Base-by-base conservation (phyloP, 2,888 invertebrate genomes). In the Epinotia ramella region DNA sequence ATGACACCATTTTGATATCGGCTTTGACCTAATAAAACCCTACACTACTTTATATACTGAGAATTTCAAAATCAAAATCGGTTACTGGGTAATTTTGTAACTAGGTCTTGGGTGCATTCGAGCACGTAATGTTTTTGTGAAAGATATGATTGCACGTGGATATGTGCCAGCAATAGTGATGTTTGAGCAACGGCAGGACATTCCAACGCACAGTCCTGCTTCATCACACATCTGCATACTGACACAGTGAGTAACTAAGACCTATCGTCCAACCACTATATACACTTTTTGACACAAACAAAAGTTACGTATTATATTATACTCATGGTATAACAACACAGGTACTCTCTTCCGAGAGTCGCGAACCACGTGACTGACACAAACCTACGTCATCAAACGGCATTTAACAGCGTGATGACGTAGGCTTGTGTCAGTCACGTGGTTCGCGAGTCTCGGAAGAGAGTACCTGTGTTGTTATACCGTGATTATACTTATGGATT, bases 41-140 rank as follows among this genome's bases (percentile, higher is more conserved):
- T 80, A 78, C 80, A 81, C 81, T 81, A 83, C 81, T 87, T 86
- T 91, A 89, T 91, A 92, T 88, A 88, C 83, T 81, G 80, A 77
- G 74, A 78, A 81, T 92, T 91, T 87, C 91, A 88, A 91, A 91
- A 91, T 79, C 77, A 76, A 82, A 84, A 74, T 85, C 81, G 84
- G 85, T 87, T 84, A 88, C 82, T 83, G 72, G 86, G 85, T 84
- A 83, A 84, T 80, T 84, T 85, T 79, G 88, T 81, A 88, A 89
- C 77, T 49, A 65, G 44, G 66, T 72, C 66, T 79, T 83, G 82
- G 77, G 69, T 77, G 78, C 77, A 78, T 65, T 75, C 78, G 78
- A 83, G 85, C 91, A 92, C 91, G 91, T 92, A 81, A 62, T 75
- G 65, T 76, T 78, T 78, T 65, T 65, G 66, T 69, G 60, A 76